phyloP scores from a whole-genome alignment of 2,797 vertebrate species.

The Lepus oiostolus region DNA sequence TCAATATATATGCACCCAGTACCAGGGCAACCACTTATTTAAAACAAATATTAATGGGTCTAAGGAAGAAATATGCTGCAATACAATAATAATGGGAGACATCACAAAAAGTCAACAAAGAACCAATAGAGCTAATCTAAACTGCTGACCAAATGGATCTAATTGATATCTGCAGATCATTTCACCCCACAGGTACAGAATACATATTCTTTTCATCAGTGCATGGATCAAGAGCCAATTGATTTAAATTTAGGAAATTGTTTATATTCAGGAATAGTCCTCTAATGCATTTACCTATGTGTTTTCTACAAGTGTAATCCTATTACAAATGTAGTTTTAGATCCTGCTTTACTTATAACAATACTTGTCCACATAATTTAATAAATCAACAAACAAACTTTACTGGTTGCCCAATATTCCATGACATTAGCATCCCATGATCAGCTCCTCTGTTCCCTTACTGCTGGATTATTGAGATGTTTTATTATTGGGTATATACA shows the following conservation, averaged over 20 bases:
- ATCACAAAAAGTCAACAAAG: too few relatives aligned
- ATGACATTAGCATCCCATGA: not conserved
- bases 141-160: too few relatives aligned
- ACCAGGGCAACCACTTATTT: too few relatives aligned
- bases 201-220: too few relatives aligned
- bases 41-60: too few relatives aligned
- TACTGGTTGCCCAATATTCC: not conserved
- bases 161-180: too few relatives aligned
- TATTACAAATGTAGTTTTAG: not conserved
- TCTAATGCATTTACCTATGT: not conserved
- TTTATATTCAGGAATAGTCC: not conserved
- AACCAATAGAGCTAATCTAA: too few relatives aligned
- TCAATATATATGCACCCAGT: too few relatives aligned
- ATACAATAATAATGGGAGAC: too few relatives aligned
- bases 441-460: not conserved
- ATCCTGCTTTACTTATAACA: not conserved
- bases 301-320: not conserved
- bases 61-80: too few relatives aligned
- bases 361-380: not conserved
- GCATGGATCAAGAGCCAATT: not conserved
- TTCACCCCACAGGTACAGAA: too few relatives aligned
- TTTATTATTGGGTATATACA: conserved; percentile 12
- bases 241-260: not conserved
- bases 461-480: not conserved
- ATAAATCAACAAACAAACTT: conserved; percentile 9